Conservation (phyloP, 2,888 invertebrate genomes). For the Ormyrus thymus region DNA sequence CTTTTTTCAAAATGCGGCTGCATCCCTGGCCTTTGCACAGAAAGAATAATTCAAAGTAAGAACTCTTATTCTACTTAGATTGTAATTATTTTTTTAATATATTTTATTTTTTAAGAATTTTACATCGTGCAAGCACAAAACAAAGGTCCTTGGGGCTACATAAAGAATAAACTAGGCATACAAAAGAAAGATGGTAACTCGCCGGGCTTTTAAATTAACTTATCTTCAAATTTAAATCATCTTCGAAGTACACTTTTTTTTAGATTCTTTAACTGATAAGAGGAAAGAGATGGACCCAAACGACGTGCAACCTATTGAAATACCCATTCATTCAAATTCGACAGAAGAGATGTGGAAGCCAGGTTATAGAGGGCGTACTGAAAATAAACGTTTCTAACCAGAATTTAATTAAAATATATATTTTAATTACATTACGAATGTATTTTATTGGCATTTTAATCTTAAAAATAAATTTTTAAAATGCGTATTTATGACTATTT, state of each 20-base stretch:
- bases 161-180: conserved; percentile 56
- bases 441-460: too few relatives aligned
- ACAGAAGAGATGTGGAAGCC: conserved; percentile 55
- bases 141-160: conserved; percentile 46
- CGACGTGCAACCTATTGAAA: neutral
- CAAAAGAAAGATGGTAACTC: conserved; percentile 6
- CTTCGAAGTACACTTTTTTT: too few relatives aligned
- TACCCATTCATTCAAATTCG: conserved; percentile 38
- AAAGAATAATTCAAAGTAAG: conserved; percentile 37
- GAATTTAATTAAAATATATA: too few relatives aligned
- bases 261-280: conserved; percentile 6
- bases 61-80: too few relatives aligned
- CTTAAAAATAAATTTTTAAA: neutral
- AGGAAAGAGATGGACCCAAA: conserved; percentile 12
- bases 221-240: too few relatives aligned
- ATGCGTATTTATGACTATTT: too few relatives aligned
- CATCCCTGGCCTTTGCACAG: conserved; percentile 24
- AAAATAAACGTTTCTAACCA: conserved; percentile 54
- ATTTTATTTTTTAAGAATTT: conserved; percentile 28
- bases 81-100: too few relatives aligned
- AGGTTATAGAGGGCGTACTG: conserved; percentile 54
- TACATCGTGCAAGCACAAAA: neutral
- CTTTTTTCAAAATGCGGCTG: conserved; percentile 43
- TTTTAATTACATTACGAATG: too few relatives aligned
- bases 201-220: too few relatives aligned